Evolutionary conservation across 2,113 vertebrate genomes (phyloP).

Genomic region (Amphiprion ocellaris): DNA sequence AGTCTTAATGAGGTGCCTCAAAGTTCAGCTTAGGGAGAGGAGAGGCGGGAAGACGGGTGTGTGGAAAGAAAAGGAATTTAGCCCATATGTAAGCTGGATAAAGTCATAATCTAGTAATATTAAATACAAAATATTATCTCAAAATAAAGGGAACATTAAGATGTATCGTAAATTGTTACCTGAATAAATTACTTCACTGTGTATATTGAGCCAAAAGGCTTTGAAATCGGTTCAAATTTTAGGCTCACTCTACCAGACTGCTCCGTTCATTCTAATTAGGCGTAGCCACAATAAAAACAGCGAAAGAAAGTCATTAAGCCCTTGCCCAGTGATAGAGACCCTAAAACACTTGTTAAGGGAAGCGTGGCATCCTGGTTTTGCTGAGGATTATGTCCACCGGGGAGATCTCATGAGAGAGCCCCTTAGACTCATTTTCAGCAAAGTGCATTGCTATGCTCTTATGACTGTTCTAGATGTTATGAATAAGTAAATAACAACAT

Average conservation of each 20-base stretch:
- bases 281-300: slow-evolving; percentile 55
- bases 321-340: slow-evolving; percentile 53
- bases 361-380: slow-evolving; percentile 55
- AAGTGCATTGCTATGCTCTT: slow-evolving; percentile 67
- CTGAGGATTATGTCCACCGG: slow-evolving; percentile 67
- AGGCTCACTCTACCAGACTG: slow-evolving; percentile 28
- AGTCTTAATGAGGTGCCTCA: slow-evolving; percentile 81
- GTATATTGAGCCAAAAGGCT: not conserved
- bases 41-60: slow-evolving; percentile 40
- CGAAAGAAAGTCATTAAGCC: slow-evolving; percentile 56
- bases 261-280: slow-evolving; percentile 47
- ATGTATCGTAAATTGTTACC: slow-evolving; percentile 6
- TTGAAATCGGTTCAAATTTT: slow-evolving; percentile 23
- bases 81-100: slow-evolving; percentile 2
- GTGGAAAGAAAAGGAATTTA: slow-evolving; percentile 17
- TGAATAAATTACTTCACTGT: slow-evolving; percentile 4
- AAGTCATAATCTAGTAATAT: not conserved
- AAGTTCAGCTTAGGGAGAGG: slow-evolving; percentile 72
- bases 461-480: slow-evolving; percentile 72
- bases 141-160: not conserved
- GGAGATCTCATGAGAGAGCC: slow-evolving; percentile 62
- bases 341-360: slow-evolving; percentile 64
- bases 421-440: slow-evolving; percentile 59
- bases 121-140: not conserved
- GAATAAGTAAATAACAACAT: slow-evolving; percentile 84